These are phyloP conservation scores for Campoletis sonorensis DNA, from an alignment of 1,140 invertebrate genomes.

Conservation along the genomic window DNA sequence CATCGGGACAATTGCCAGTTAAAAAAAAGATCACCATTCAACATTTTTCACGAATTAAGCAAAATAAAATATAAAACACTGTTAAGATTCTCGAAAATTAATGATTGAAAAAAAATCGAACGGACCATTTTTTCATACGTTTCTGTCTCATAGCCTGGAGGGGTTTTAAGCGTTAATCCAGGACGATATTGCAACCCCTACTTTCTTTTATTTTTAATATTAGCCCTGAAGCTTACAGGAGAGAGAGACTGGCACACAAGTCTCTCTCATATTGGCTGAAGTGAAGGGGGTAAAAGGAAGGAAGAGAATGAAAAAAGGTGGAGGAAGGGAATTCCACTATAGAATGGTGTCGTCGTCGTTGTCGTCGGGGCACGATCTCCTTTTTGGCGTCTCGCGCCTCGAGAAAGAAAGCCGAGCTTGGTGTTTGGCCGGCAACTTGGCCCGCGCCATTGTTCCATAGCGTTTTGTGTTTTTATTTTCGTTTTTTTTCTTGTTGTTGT, in stretches of 20 bases:
- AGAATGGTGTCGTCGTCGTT: not conserved
- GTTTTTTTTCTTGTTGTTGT: no score
- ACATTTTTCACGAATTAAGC: no score
- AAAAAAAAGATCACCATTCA: not conserved
- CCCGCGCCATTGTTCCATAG: slow-evolving; percentile 61
- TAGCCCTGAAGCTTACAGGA: not conserved
- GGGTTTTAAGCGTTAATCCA: slow-evolving; percentile 2
- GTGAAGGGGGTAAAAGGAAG: not conserved
- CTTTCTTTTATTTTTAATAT: slow-evolving; percentile 34
- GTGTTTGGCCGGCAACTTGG: slow-evolving; percentile 56
- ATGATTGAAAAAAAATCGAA: not conserved
- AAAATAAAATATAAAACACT: not conserved
- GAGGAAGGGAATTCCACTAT: slow-evolving; percentile 35
- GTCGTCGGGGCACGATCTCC: slow-evolving; percentile 43
- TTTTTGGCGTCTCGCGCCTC: slow-evolving; percentile 47
- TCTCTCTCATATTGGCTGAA: slow-evolving; percentile 31
- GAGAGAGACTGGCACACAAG: slow-evolving; percentile 9
- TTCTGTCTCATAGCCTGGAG: not conserved
- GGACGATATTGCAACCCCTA: slow-evolving; percentile 22
- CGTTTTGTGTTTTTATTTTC: slow-evolving; percentile 58
- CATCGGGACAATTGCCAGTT: no score
- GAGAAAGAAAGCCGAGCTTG: slow-evolving; percentile 52
- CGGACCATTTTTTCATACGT: not conserved
- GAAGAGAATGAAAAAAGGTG: not conserved
- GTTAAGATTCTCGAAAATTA: not conserved